These are phyloP conservation scores for Pantherophis alleghaniensis DNA, from an alignment of 2,797 vertebrate species.

Conservation along the genomic window DNA sequence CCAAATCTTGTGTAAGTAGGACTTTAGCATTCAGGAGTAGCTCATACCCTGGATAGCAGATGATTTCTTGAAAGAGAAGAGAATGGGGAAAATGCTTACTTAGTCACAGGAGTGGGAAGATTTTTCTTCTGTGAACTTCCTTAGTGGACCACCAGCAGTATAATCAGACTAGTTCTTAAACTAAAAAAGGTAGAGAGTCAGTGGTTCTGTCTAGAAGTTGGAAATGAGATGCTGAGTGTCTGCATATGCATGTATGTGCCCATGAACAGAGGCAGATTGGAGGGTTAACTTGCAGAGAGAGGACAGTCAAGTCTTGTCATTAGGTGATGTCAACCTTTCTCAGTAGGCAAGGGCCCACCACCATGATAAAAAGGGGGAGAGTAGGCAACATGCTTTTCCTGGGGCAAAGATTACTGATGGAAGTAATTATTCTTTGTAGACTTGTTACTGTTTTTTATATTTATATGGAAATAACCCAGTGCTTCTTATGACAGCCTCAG, in stretches of 20 bases:
- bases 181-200: neutral
- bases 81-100: neutral
- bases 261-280: neutral
- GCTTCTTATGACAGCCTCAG: neutral
- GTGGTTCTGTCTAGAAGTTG: neutral
- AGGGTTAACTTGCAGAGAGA: neutral
- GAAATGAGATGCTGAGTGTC: neutral
- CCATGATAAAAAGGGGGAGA: neutral
- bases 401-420: neutral
- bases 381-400: neutral
- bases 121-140: neutral
- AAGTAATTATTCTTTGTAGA: neutral
- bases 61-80: neutral
- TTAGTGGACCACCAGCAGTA: neutral
- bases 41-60: neutral
- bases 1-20: neutral
- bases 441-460: neutral
- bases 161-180: neutral
- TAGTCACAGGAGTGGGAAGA: neutral
- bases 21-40: neutral
- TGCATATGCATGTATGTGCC: neutral
- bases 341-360: neutral
- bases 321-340: neutral
- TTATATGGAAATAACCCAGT: neutral
- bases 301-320: neutral